Evolutionary conservation across 2,888 invertebrate species (phyloP).

Genomic region (Fissipunctia ypsillon): DNA sequence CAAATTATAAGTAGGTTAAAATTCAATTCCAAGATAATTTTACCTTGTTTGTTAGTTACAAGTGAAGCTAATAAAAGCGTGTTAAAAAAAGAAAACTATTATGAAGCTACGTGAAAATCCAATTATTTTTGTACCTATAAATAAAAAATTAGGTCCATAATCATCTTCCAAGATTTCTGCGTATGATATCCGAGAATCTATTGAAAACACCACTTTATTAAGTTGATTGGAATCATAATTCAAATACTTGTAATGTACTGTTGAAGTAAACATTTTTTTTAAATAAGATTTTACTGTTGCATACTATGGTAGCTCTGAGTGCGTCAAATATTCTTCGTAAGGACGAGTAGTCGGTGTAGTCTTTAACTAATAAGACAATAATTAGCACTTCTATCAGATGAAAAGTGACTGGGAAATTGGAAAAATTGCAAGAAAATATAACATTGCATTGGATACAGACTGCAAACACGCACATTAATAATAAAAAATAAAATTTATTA

Average conservation of each 20-base stretch:
- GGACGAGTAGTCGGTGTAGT: background rate
- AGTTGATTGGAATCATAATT: background rate
- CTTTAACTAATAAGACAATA: background rate
- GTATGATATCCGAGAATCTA: background rate
- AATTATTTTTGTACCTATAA: background rate
- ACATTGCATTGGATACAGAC: background rate
- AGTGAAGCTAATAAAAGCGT: too few species aligned
- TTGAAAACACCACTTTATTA: background rate
- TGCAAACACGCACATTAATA: background rate
- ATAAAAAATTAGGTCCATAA: background rate
- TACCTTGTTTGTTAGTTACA: too few species aligned
- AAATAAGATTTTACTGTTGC: background rate
- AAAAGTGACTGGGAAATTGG: background rate
- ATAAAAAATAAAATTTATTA: too few species aligned
- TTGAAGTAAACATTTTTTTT: background rate
- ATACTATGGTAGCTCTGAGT: background rate
- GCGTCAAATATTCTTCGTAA: background rate
- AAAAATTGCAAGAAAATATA: background rate
- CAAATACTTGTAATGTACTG: too few species aligned
- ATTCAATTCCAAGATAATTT: too few species aligned
- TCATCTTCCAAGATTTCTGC: background rate
- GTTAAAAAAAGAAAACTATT: background rate
- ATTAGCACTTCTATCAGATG: background rate
- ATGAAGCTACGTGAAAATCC: background rate
- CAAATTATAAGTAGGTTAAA: too few species aligned